Evolutionary conservation across 2,888 invertebrate genomes (phyloP), one percentile per base, ranked within the genome.

Genomic region (Thereva unica): DNA sequence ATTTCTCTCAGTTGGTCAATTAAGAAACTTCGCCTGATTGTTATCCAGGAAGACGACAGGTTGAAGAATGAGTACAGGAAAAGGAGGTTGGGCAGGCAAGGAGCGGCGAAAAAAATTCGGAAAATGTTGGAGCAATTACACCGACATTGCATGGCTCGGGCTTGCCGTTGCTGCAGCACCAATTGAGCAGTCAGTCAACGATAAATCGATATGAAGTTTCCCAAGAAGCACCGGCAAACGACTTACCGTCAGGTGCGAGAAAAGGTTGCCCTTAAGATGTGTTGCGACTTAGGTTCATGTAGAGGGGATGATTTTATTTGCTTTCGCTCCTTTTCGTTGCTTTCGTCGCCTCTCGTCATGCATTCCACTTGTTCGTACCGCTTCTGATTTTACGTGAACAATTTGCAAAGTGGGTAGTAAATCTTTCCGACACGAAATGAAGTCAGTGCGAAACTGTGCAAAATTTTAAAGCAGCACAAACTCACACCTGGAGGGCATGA

Each of bases 341-440:
- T 23, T 23, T 23, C 23, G 23, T 23, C 23, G 23, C 23, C 23
- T 23, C 23, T 23, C 23, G 23, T 23, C 23, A 23, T 23, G 23
- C 23, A 23, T 23, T 23, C 23, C 23, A 23, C 23, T 23, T 23
- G 23, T 23, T 23, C 23, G 23, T 23, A 23, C 23, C 23, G 23
- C 57, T 47, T 50, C 50, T 41, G 61, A 61, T 61, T 61, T 61
- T 61, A 61, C 61, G 61, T 61, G 61, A 61, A 50, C 61, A 61
- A 61, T 61, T 61, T 61, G 50, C 61, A 61, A 61, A 61, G 61
- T 61, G 61, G 61, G 49, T 50, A 40, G 50, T 61, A 61, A 61
- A 61, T 61, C 61, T 61, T 61, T 61, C 50, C 41, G 50, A 45
- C 50, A n/a, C 37, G 47, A 23, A 38, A 45, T 47, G 45, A 59